Evolutionary conservation across 2,113 vertebrate genomes (phyloP).

Genomic region (Vulpes ferrilata): DNA sequence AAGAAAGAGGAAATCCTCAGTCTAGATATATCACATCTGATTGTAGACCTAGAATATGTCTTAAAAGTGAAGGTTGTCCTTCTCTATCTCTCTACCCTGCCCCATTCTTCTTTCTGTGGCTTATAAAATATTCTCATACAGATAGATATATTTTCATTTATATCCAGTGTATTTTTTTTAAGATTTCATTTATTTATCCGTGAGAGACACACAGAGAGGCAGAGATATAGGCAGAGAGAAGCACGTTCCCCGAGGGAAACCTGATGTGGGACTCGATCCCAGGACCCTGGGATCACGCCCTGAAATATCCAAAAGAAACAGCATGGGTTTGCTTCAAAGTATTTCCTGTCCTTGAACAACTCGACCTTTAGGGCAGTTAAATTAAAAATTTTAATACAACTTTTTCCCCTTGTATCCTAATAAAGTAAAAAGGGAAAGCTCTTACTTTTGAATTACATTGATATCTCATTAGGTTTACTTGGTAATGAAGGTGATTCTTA

Average conservation of each 20-base stretch:
- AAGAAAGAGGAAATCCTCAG: neutral
- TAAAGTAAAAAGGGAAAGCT: conserved; percentile 21
- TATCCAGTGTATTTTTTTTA: neutral
- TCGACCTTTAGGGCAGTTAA: neutral
- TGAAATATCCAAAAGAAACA: neutral
- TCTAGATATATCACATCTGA: neutral
- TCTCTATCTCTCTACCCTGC: neutral
- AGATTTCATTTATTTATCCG: no score
- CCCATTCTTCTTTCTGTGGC: neutral
- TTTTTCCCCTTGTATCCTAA: conserved; percentile 9
- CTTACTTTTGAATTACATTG: conserved; percentile 7
- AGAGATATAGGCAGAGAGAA: no score
- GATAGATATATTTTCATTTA: neutral
- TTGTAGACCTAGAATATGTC: neutral
- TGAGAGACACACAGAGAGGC: no score
- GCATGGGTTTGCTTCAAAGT: neutral
- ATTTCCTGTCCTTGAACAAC: neutral
- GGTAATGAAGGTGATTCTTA: neutral
- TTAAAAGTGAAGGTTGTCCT: neutral
- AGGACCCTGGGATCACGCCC: no score
- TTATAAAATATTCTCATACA: neutral
- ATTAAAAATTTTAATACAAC: neutral
- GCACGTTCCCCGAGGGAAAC: no score
- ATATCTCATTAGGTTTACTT: neutral
- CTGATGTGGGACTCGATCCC: no score